These are phyloP conservation scores for Ameiurus melas DNA, from an alignment of 2,113 vertebrate species.

Conservation along the genomic window DNA sequence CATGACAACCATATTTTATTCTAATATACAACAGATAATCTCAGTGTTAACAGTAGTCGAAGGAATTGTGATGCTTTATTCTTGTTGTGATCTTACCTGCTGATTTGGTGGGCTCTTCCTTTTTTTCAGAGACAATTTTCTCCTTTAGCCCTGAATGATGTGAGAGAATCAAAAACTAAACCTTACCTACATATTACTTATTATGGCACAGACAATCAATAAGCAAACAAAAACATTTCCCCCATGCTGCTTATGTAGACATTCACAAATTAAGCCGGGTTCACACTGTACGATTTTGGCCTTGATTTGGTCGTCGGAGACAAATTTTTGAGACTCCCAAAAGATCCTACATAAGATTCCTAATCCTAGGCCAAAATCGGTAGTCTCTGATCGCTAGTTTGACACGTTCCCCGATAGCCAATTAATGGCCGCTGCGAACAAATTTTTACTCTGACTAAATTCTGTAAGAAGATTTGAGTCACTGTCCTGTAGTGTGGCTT, in stretches of 20 bases:
- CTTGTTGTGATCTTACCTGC: conserved; percentile 57
- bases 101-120: conserved; percentile 33
- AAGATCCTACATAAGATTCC: no score
- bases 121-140: conserved; percentile 22
- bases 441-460: no score
- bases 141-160: conserved; percentile 60
- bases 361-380: no score
- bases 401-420: no score
- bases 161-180: conserved; percentile 25
- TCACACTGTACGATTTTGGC: no score
- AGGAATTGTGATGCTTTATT: neutral
- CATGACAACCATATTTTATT: neutral
- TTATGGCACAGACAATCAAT: neutral
- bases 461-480: no score
- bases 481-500: no score
- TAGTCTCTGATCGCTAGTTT: no score
- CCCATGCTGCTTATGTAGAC: neutral
- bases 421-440: no score
- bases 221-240: neutral
- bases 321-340: no score
- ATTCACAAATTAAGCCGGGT: neutral
- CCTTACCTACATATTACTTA: neutral
- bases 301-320: no score
- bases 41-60: neutral
- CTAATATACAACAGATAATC: neutral